Base-by-base conservation (phyloP, 2,888 invertebrate genomes). In the Cosmopolites sordidus region DNA sequence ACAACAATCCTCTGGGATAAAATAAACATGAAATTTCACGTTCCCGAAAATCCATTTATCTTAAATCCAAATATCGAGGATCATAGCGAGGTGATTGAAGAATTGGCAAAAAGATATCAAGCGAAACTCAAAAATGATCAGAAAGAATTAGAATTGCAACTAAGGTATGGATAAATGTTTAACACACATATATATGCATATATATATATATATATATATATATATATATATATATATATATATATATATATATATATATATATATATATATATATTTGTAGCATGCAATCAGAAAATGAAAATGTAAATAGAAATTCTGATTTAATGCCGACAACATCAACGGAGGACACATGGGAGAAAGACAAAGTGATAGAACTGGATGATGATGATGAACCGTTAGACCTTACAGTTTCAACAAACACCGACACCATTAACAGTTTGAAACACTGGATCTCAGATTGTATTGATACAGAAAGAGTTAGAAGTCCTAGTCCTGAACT, bases 21-120 rank as follows among this genome's bases (percentile, higher is more conserved):
- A n/a, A 15, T 62, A 1, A 48, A 38, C 9, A 74, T 79, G 33
- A 68, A 73, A 47, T 71, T 81, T 15, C 74, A 77, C 50, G 73
- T 82, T 45, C 82, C 83, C 0, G 79, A 80, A 46, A 77, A 79
- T 46, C 72, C 79, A 3, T 75, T 83, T 16, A 75, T 78, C 58
- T 66, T 83, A 16, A 79, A 83, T 68, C 78, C 79, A 1, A 70
- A 70, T 15, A 62, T 78, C 8, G 68, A 73, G 1, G 76, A 78
- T 53, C 78, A 80, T 60, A 76, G 74, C 43, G 75, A 75, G 17
- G 57, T 73, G 12, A 63, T 71, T 5, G 63, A 67, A 16, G 72
- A 73, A 54, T 54, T 74, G 43, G 70, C 77, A 43, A 58, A 73
- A 59, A 58, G 75, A 55, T 69, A 74, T 57, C 74, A 75, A 40